Conservation (phyloP, 2,113 vertebrate species). For the Tetraodon nigroviridis region DNA sequence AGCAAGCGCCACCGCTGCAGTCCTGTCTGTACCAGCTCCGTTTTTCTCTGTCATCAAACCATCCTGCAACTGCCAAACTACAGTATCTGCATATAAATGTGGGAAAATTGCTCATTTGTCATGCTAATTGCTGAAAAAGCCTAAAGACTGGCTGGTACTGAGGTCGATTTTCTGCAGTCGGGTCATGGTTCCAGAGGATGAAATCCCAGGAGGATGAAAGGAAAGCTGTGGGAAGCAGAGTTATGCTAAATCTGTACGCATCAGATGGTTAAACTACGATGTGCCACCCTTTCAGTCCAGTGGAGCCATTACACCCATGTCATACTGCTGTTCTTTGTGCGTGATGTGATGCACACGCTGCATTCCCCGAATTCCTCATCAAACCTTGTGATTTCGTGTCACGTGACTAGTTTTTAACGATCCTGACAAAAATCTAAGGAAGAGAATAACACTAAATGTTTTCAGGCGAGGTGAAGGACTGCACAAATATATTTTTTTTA, state of each 20-base stretch:
- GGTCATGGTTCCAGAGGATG: conserved; percentile 1
- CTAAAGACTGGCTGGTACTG: conserved; percentile 18
- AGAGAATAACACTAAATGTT: no score
- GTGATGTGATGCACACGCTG: no score
- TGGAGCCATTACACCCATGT: no score
- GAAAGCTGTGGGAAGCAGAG: conserved; percentile 17
- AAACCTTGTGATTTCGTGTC: no score
- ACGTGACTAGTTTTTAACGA: no score
- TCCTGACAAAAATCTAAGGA: no score
- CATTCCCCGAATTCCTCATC: no score
- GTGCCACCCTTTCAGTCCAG: conserved; percentile 5
- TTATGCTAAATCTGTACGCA: conserved; percentile 5
- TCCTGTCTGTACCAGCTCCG: not conserved
- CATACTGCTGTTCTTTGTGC: no score
- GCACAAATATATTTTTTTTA: not conserved
- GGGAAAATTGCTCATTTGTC: conserved; percentile 22
- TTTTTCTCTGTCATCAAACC: not conserved
- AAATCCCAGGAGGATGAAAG: conserved; percentile 7
- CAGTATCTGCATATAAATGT: conserved; percentile 5
- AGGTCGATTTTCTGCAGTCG: conserved; percentile 20
- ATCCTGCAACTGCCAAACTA: not conserved
- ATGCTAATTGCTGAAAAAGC: conserved; percentile 4
- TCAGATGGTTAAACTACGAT: conserved; percentile 38
- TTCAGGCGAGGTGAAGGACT: not conserved
- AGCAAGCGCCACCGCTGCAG: not conserved